Evolutionary conservation across 2,797 vertebrate species (phyloP).

Genomic region (Echeneis naucrates): DNA sequence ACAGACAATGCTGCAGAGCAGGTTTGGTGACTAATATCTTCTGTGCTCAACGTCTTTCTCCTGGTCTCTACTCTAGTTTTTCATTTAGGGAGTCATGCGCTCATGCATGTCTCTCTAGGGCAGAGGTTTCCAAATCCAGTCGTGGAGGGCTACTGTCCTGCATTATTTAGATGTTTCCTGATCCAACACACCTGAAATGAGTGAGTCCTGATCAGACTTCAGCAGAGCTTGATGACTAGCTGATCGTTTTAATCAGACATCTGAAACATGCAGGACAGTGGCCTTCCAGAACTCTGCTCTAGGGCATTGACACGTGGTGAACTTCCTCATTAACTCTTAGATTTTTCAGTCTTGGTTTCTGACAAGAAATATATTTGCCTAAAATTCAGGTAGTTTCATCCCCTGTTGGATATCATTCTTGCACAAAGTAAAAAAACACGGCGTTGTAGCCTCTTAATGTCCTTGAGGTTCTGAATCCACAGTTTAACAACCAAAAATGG

Average conservation of each 20-base stretch:
- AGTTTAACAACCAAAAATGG: conserved; percentile 18
- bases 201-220: too few species aligned
- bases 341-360: neutral
- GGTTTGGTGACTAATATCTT: conserved; percentile 45
- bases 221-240: too few species aligned
- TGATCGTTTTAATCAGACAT: too few species aligned
- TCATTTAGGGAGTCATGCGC: conserved; percentile 18
- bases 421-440: neutral
- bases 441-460: neutral
- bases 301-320: neutral
- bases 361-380: neutral
- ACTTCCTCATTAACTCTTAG: conserved; percentile 27
- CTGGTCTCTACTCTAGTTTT: neutral
- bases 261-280: too few species aligned
- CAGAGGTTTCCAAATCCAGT: too few species aligned
- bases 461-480: neutral
- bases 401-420: conserved; percentile 18
- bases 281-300: too few species aligned
- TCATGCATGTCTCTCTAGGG: conserved; percentile 37
- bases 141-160: too few species aligned
- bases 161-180: too few species aligned
- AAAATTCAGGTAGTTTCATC: conserved; percentile 4
- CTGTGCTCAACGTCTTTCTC: neutral
- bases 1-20: conserved; percentile 23
- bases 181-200: too few species aligned